Conservation (phyloP, 2,113 vertebrate genomes). For the Anolis carolinensis region DNA sequence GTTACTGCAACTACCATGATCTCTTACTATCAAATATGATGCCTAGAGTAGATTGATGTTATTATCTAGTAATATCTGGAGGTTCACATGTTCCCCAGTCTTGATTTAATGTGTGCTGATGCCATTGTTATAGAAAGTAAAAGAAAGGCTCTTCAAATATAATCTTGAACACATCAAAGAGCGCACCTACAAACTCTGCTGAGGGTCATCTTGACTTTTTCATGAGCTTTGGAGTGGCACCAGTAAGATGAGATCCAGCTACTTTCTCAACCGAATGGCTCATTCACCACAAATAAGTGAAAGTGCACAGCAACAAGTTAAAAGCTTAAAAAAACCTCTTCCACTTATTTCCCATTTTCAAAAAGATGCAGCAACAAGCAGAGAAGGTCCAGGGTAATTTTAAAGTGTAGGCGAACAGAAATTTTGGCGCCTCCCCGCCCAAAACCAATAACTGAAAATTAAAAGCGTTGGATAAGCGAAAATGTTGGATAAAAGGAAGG, state of each 20-base stretch:
- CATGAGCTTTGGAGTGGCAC: not conserved
- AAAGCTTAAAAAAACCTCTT: not conserved
- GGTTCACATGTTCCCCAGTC: not conserved
- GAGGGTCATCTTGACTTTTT: not conserved
- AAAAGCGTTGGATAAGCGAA: too few relatives aligned
- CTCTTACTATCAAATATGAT: too few relatives aligned
- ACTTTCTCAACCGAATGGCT: not conserved
- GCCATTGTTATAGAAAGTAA: not conserved
- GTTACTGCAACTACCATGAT: too few relatives aligned
- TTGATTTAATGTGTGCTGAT: not conserved
- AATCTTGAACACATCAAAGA: not conserved
- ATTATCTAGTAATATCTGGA: not conserved
- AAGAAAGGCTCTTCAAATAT: not conserved
- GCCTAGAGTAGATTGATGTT: too few relatives aligned
- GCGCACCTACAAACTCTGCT: not conserved
- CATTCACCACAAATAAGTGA: not conserved
- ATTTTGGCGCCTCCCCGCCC: too few relatives aligned
- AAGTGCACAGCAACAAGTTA: not conserved
- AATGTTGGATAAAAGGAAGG: too few relatives aligned
- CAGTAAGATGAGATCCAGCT: not conserved
- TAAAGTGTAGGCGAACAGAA: too few relatives aligned
- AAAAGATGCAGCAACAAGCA: too few relatives aligned
- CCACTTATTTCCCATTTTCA: not conserved
- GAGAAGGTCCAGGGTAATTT: too few relatives aligned
- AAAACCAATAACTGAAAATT: too few relatives aligned